Base-by-base conservation (phyloP, 2,888 invertebrate species). In the Scrobipalpa atriplicella region DNA sequence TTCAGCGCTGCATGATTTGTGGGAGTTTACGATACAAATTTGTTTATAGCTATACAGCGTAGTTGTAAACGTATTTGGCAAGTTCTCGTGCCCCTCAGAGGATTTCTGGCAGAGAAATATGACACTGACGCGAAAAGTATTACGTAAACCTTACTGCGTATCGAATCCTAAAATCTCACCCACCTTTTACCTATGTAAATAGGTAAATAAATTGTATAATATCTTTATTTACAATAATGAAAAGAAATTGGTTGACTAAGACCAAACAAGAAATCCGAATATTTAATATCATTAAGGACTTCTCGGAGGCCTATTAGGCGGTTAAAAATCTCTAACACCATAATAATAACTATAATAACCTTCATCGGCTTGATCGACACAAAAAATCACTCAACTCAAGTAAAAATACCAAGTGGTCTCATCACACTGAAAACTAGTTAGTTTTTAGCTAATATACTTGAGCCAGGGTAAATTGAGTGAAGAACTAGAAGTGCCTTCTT, bases 1-100 rank as follows among this genome's bases (percentile, higher is more conserved):
- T 75, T 72, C 69, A 70, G 74, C 69, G 69, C 69, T 64, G 71
- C 67, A 78, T 80, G 78, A 83, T 82, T 82, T 83, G 82, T 82
- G 74, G 62, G 77, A 78, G 75, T 79, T 79, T 77, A 76, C 73
- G 74, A 76, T 72, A 72, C 63, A 72, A 72, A 72, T 74, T 71
- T 71, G 68, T 71, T 72, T 74, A 71, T 67, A 65, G 64, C 66
- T 13, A 21, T 19, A 56, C 54, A 64, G 67, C 63, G 67, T 56
- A 67, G 70, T 67, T 68, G 67, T 66, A 68, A 70, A 70, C 67
- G 67, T 68, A 68, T 70, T 70, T 68, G 66, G 70, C 67, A 67
- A 68, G 68, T 63, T 64, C 60, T 66, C 64, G 16, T 63, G 65
- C 62, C 65, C 58, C 51, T 65, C 52, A 56, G 62, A 62, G 62